Evolutionary conservation across 2,888 invertebrate genomes (phyloP), one percentile per base, ranked within the genome.

Genomic region (Caenorhabditis panamensis): DNA sequence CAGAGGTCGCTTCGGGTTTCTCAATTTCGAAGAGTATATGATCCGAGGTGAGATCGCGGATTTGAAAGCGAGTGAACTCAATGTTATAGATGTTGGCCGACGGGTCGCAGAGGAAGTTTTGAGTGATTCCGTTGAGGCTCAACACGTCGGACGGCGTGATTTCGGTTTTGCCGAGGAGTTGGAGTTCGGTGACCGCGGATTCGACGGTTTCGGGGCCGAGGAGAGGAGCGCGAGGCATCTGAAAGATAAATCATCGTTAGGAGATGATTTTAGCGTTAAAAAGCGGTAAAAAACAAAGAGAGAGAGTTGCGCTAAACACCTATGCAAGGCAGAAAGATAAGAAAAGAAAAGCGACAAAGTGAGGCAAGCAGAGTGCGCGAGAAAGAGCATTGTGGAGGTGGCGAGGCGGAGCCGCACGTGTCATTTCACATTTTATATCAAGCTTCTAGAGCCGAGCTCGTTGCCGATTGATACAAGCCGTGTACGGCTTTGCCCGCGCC

Each of bases 81-180:
- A 98, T 98, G 91, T 97, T 96, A 92, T 95, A 98, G 84, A 97
- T 94, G 92, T 99, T 98, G 36, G 96, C 97, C 90, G 96, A 96
- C 20, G 96, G 95, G 79, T 95, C 94, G 91, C 97, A 97, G 80
- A 98, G 93, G 92, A 97, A 98, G 87, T 93, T 78, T 68, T 82
- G 77, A 26, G 84, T 85, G 31, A 83, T 80, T 16, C 69, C 79
- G 0, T 58, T 62, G 22, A 84, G 67, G 31, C 73, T 37, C 5
- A 83, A 56, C 22, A 86, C 86, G 44, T 86, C 83, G 2, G 75
- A 71, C 18, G 86, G 84, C n/a, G 73, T 68, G 18, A 84, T 81
- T 1, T 53, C 51, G n/a, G 26, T 28, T 49, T 84, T 83, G 16
- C 24, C 61, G 11, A 73, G 28, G 16, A 85, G 44, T 31, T 83